phyloP scores from a whole-genome alignment of 2,797 vertebrate species.

The Notoglanidium macrostoma region DNA sequence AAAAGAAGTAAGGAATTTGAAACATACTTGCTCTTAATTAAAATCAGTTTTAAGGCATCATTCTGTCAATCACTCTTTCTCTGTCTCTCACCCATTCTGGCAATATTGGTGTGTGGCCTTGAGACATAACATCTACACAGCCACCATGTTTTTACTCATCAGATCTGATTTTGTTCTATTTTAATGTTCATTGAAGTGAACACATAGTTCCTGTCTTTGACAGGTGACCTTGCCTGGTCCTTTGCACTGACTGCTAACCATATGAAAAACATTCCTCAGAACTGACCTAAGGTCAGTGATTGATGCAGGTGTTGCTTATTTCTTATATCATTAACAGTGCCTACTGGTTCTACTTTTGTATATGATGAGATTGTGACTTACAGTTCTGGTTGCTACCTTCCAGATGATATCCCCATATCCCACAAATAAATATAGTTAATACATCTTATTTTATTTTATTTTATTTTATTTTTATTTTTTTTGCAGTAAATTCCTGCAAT shows the following conservation, averaged over 20 bases:
- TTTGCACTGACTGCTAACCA: not conserved
- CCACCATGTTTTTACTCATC: slow-evolving; percentile 64
- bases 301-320: not conserved
- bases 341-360: not conserved
- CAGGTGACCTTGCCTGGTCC: not conserved
- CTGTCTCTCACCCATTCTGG: slow-evolving; percentile 50
- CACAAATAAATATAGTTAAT: not conserved
- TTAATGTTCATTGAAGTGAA: slow-evolving; percentile 55
- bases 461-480: no score
- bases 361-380: not conserved
- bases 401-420: not conserved
- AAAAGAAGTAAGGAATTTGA: not conserved
- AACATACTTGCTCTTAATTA: slow-evolving; percentile 11
- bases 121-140: slow-evolving; percentile 62
- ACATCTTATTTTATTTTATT: not conserved
- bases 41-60: slow-evolving; percentile 1
- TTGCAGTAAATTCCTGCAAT: no score
- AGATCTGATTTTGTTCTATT: slow-evolving; percentile 57
- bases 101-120: slow-evolving; percentile 67
- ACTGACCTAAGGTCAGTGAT: not conserved
- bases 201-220: not conserved
- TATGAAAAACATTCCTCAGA: not conserved
- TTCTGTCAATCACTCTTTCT: not conserved
- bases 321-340: not conserved
- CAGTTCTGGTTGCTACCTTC: not conserved